phyloP scores from a whole-genome alignment of 1,140 invertebrate species.

The Uloborus diversus region DNA sequence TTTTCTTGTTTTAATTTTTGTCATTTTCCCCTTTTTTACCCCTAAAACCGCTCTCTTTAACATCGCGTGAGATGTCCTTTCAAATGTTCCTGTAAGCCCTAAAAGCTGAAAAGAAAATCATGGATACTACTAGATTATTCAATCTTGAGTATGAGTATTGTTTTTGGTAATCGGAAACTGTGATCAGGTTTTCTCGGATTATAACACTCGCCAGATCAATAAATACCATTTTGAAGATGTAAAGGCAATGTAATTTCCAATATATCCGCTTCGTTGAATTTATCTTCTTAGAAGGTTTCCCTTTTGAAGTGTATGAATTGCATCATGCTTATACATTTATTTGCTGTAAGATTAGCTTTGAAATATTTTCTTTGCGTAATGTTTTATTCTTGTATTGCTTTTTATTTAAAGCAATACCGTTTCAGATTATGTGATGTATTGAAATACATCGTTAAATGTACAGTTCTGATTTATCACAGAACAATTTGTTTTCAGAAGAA shows the following conservation, averaged over 20 bases:
- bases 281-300: too few relatives aligned
- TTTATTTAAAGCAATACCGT: too few relatives aligned
- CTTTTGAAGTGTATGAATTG: too few relatives aligned
- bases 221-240: neutral
- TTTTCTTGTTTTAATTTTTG: constrained; percentile 52
- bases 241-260: neutral
- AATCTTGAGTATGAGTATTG: neutral
- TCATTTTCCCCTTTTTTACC: constrained; percentile 7
- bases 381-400: too few relatives aligned
- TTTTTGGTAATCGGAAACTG: neutral
- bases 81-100: constrained; percentile 4
- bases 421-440: too few relatives aligned
- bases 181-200: neutral
- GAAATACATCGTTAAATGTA: too few relatives aligned
- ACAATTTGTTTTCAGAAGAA: too few relatives aligned
- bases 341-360: too few relatives aligned
- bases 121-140: neutral
- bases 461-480: too few relatives aligned
- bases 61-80: constrained; percentile 39
- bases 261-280: too few relatives aligned
- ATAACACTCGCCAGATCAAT: neutral
- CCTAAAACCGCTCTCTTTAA: constrained; percentile 21
- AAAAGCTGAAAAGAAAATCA: neutral
- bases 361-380: too few relatives aligned
- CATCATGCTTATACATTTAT: too few relatives aligned